Evolutionary conservation across 35 echinoderm and acorn worm genomes (phyloP), one percentile per base, ranked within the genome.

Genomic region (Heliocidaris erythrogramma): DNA sequence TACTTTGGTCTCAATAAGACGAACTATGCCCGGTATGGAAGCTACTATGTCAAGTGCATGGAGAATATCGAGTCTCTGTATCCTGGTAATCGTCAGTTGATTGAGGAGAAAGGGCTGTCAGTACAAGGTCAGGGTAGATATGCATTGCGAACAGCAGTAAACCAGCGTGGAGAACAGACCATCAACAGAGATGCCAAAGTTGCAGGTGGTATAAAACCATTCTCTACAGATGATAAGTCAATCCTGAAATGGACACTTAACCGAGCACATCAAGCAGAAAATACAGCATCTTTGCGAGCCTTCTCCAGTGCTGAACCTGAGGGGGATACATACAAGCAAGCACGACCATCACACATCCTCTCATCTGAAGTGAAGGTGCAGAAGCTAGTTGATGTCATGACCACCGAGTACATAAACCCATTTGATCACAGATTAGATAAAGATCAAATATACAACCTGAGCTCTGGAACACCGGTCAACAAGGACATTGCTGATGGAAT

Each of bases 201-300:
- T 95, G 94, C 86, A 95, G 94, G 94, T 95, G 94, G 94, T 60
- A 95, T 95, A 61, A 94, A 94, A 49, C 9, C 94, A 49, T 94
- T 94, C 13, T 94, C 94, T 94, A n/a, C 94, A 94, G 94, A 94
- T 94, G 94, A 94, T 48, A 94, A 30, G 85, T 88, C 94, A 88
- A 94, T 94, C 85, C 94, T 88, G 30, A 88, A 94, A 88, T 88
- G 84, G 94, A 94, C 94, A 31, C 94, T 94, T 49, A 94, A 94
- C 94, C 84, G 85, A 47, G 94, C 85, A 84, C 59, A 49, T 9
- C 94, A 88, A 89, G 85, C 94, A 94, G 94, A 88, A 88, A 94
- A 88, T 88, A 88, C 94, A 50, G 85, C 53, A 27, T 88, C 49
- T 60, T 94, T 94, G 14, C 49, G 49, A 29, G 49, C 93, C 0